These are phyloP conservation scores for Tricholaema leucomelas DNA, from an alignment of 2,113 vertebrate species.

Conservation along the genomic window DNA sequence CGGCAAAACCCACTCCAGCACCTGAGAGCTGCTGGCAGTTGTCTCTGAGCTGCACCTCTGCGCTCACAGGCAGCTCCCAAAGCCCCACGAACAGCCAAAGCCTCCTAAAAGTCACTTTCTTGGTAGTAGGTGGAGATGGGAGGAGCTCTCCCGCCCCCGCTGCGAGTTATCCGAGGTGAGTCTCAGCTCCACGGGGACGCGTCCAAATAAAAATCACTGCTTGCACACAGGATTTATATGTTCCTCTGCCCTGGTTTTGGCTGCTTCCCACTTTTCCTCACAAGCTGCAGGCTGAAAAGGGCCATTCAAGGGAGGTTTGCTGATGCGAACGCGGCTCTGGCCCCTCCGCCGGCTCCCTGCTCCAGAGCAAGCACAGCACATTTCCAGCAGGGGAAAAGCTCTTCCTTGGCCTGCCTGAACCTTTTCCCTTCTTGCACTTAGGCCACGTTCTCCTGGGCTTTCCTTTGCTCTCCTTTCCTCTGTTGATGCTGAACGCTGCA, in stretches of 20 bases:
- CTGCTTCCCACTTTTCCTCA: conserved; percentile 27
- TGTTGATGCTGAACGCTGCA: neutral
- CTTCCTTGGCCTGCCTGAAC: neutral
- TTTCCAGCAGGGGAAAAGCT: conserved; percentile 22
- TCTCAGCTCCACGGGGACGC: neutral
- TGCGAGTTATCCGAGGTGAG: conserved; percentile 48
- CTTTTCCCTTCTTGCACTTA: conserved; percentile 22
- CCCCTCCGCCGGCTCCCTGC: neutral
- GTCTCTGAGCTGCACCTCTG: neutral
- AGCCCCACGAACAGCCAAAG: neutral
- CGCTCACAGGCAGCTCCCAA: neutral
- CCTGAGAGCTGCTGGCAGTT: neutral
- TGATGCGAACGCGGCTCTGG: accelerated
- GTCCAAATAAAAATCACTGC: conserved; percentile 27
- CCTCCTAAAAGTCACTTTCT: neutral
- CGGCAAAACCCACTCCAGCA: neutral
- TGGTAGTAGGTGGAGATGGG: neutral
- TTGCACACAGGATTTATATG: conserved; percentile 48
- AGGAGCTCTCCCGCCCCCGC: neutral
- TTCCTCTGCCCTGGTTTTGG: conserved; percentile 30
- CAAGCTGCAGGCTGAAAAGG: conserved; percentile 51
- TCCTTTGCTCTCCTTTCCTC: neutral
- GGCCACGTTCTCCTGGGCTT: neutral
- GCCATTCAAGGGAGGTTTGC: conserved; percentile 43
- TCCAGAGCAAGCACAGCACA: neutral